Evolutionary conservation across 2,888 invertebrate species (phyloP), one percentile per base, ranked within the genome.

Genomic region (Pterostichus madidus): DNA sequence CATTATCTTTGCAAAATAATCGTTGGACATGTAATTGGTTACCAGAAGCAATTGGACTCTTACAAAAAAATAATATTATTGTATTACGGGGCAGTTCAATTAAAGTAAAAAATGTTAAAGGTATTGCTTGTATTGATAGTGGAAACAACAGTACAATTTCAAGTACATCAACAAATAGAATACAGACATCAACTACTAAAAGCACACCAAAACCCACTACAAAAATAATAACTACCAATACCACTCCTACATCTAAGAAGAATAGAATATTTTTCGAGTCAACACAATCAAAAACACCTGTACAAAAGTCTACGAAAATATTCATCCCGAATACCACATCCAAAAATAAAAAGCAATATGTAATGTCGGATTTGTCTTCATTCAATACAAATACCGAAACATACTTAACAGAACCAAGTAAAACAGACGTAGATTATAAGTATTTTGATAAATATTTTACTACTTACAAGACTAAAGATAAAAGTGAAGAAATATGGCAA

Each of bases 1-100:
- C 6, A 8, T 44, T 84, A 24, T 44, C 31, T 52, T 31, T 84
- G 31, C 32, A 80, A 71, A 59, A 80, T 17, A 84, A 84, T 71
- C 61, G 35, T 3, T 84, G 84, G 84, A 80, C 64, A 35, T 84
- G 84, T 68, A 44, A 71, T 52, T 56, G 75, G 4, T 59, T 84
- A 35, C 52, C 77, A 61, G 68, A 84, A 10, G 39, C 78, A 17
- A 49, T 82, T 15, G 31, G 10, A 2, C 6, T 32, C 80, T 77
- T 80, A 75, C 80, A 75, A 52, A 52, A 53, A 49, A 75, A 75
- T 52, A 49, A 75, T 13, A 32, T 75, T 53, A 5, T 35, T 32
- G 52, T 75, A 11, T 39, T 75, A 31, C 52, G 15, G 4, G 75
- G 75, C 3, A 32, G n/a, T 52, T 75, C 75, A 13, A 52, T 49